phyloP scores from a whole-genome alignment of 2,888 invertebrate species.

The Chouioia cunea region DNA sequence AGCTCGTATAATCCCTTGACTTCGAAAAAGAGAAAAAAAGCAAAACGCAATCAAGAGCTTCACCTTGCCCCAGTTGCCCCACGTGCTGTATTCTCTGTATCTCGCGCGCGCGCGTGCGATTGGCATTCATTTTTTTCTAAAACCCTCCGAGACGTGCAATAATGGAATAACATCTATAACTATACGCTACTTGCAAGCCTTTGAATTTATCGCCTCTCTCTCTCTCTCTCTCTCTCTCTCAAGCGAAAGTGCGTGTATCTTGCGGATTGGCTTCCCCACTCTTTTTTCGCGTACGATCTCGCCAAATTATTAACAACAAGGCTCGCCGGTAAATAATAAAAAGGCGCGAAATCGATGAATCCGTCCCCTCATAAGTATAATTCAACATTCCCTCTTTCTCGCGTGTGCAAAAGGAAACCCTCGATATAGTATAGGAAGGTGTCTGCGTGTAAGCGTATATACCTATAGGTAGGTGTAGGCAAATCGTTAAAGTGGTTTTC shows the following conservation, averaged over 20 bases:
- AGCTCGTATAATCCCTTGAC: neutral
- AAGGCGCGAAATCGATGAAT: conserved; percentile 32
- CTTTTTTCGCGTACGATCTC: neutral
- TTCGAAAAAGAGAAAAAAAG: neutral
- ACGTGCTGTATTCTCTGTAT: neutral
- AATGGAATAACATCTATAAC: too few relatives aligned
- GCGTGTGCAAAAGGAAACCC: too few relatives aligned
- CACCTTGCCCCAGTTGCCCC: conserved; percentile 44
- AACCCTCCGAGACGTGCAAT: too few relatives aligned
- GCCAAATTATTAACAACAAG: conserved; percentile 27
- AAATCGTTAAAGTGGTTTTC: too few relatives aligned
- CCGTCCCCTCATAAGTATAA: conserved; percentile 9
- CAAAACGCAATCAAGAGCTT: conserved; percentile 44
- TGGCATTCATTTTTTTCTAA: conserved; percentile 6
- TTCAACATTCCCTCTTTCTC: too few relatives aligned
- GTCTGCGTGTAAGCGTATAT: too few relatives aligned
- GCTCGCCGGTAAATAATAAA: conserved; percentile 19
- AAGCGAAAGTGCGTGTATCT: neutral
- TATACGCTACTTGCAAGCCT: neutral
- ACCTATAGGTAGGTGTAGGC: too few relatives aligned
- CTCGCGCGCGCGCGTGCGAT: conserved; percentile 9
- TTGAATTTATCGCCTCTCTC: neutral
- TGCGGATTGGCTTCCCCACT: neutral
- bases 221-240: conserved; percentile 3
- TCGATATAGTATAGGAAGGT: too few relatives aligned